Conservation (phyloP, 2,797 vertebrate species). For the Morelia viridis region DNA sequence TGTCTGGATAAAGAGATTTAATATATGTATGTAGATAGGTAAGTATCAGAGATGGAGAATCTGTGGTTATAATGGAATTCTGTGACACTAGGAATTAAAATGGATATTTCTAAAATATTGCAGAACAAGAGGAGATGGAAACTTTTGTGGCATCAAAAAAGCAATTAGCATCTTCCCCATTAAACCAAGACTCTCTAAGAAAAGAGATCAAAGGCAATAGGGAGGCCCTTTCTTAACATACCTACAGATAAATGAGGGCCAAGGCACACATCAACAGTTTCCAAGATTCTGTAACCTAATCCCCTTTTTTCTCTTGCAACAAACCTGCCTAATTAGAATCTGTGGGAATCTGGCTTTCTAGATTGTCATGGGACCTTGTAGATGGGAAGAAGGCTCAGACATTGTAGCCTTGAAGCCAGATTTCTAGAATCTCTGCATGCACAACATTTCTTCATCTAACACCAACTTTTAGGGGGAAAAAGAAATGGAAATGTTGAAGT, state of each 20-base stretch:
- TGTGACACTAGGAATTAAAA: not conserved
- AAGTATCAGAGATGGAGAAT: not conserved
- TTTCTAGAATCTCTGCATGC: not conserved
- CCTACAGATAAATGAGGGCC: not conserved
- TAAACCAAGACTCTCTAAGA: not conserved
- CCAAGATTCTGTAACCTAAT: not conserved
- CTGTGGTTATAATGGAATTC: not conserved
- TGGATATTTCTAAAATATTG: not conserved
- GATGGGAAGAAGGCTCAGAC: not conserved
- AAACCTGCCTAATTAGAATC: not conserved
- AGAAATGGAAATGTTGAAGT: not conserved
- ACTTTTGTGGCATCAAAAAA: not conserved
- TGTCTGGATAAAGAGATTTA: not conserved
- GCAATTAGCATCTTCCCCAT: not conserved
- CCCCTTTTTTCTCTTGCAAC: not conserved
- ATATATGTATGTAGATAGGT: not conserved
- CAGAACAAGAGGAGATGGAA: not conserved
- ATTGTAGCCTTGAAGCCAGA: not conserved
- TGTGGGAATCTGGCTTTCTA: not conserved
- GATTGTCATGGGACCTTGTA: not conserved
- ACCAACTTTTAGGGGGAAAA: not conserved
- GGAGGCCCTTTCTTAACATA: not conserved
- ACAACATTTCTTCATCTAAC: not conserved
- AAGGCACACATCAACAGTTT: not conserved
- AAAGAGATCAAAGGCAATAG: not conserved